A percentile compares a stretch with the other conserved stretches of the same genome.
Evolutionary conservation across 2,888 invertebrate species (phyloP).

Genomic region (Ischnura elegans): DNA sequence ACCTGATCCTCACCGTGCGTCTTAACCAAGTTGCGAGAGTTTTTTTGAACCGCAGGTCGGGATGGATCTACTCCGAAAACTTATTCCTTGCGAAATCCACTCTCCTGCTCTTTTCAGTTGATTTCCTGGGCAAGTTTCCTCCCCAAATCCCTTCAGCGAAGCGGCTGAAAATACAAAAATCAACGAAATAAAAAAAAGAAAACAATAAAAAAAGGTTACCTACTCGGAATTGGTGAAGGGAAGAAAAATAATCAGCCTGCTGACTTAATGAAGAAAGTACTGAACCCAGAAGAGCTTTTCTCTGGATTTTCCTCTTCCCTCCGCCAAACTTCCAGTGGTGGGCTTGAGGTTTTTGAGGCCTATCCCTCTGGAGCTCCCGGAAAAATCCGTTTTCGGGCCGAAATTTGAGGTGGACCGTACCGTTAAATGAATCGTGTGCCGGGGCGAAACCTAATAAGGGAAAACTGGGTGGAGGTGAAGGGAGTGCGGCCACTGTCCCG

Average conservation of each 20-base stretch:
- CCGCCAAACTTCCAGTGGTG: neutral
- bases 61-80: neutral
- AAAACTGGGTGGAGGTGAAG: neutral
- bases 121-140: neutral
- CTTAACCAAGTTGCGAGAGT: neutral
- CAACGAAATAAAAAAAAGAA: neutral
- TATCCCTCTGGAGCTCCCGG: neutral
- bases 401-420: neutral
- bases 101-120: neutral
- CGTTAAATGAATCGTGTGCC: conserved; percentile 31
- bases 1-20: neutral
- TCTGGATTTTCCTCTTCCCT: conserved; percentile 4
- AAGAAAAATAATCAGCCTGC: neutral
- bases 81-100: neutral
- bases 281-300: conserved; percentile 1
- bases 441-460: conserved; percentile 19
- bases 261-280: conserved; percentile 20
- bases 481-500: neutral
- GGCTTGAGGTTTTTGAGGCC: neutral
- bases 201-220: neutral
- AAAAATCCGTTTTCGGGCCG: neutral
- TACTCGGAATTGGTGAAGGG: neutral
- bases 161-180: neutral
- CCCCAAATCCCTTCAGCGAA: neutral
- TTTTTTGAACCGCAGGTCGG: neutral